Percentiles rank a stretch among this genome's conserved stretches.
phyloP scores from a whole-genome alignment of 2,113 vertebrate species.

The Clarias gariepinus region DNA sequence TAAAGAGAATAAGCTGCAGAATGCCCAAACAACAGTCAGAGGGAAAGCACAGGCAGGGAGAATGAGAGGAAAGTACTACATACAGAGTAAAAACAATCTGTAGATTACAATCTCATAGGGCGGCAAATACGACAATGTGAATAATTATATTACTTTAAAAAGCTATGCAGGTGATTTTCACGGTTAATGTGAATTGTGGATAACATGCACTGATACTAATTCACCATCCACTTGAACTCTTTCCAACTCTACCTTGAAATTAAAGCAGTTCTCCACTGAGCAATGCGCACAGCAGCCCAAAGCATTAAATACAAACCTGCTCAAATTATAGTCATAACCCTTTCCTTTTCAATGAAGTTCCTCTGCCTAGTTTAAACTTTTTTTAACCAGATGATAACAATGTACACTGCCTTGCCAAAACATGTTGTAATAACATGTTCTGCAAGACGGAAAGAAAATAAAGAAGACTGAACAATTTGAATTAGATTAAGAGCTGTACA shows the following conservation, averaged over 20 bases:
- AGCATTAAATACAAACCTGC: neutral
- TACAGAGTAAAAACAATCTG: neutral
- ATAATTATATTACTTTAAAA: neutral
- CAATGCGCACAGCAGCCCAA: neutral
- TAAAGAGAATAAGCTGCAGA: too few species aligned
- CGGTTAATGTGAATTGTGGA: neutral
- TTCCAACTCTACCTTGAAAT: neutral
- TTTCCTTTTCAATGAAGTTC: neutral
- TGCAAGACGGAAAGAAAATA: too few species aligned
- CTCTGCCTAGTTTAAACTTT: neutral
- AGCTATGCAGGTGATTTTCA: neutral
- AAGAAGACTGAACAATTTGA: too few species aligned
- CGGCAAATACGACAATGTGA: neutral
- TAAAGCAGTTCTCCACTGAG: neutral
- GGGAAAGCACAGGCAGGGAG: neutral
- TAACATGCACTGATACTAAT: neutral
- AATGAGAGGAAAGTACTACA: neutral
- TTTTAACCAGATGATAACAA: neutral
- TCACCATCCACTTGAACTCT: neutral
- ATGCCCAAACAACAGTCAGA: too few species aligned
- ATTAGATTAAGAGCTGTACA: too few species aligned
- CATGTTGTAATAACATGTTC: too few species aligned
- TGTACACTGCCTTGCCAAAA: neutral
- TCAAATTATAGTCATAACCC: neutral
- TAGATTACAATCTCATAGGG: neutral